Evolutionary conservation across 2,888 invertebrate species (phyloP).

Genomic region (Schizotus pectinicornis): DNA sequence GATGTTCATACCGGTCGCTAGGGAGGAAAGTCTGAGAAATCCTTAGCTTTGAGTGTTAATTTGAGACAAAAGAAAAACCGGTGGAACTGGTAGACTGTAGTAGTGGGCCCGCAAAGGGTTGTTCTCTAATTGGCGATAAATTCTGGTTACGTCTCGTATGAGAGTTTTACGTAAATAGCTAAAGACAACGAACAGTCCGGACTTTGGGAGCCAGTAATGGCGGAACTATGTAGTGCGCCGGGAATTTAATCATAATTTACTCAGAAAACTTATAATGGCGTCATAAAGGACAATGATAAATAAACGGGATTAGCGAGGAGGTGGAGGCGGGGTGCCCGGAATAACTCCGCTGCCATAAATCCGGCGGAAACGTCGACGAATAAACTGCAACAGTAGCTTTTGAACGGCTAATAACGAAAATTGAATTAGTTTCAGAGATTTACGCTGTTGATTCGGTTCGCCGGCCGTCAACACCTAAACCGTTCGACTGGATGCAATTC

Average conservation of each 20-base stretch:
- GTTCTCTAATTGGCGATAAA: not conserved
- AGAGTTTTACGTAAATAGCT: slow-evolving; percentile 17
- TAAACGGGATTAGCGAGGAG: slow-evolving; percentile 2
- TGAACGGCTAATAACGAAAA: slow-evolving; percentile 10
- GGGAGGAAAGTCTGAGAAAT: no score
- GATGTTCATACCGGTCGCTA: no score
- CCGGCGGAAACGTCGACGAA: slow-evolving; percentile 1
- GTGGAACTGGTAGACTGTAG: not conserved
- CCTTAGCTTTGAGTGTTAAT: no score
- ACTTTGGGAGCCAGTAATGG: slow-evolving; percentile 2
- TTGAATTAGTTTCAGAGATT: slow-evolving; percentile 1
- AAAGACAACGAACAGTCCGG: slow-evolving; percentile 5
- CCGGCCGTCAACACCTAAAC: no score
- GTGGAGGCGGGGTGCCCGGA: not conserved
- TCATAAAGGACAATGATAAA: slow-evolving; percentile 14
- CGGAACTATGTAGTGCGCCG: slow-evolving; percentile 2
- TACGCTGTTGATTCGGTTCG: no score
- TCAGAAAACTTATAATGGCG: slow-evolving; percentile 12
- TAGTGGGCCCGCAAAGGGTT: not conserved
- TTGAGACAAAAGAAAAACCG: not conserved
- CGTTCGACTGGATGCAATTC: no score
- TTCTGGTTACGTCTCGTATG: slow-evolving; percentile 1
- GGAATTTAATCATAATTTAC: slow-evolving; percentile 18
- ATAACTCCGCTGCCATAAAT: slow-evolving; percentile 11
- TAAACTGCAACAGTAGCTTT: slow-evolving; percentile 3